Percentiles rank a stretch among this genome's conserved stretches.
Evolutionary conservation across 2,113 vertebrate genomes (phyloP).

Genomic region (Carettochelys insculpta): DNA sequence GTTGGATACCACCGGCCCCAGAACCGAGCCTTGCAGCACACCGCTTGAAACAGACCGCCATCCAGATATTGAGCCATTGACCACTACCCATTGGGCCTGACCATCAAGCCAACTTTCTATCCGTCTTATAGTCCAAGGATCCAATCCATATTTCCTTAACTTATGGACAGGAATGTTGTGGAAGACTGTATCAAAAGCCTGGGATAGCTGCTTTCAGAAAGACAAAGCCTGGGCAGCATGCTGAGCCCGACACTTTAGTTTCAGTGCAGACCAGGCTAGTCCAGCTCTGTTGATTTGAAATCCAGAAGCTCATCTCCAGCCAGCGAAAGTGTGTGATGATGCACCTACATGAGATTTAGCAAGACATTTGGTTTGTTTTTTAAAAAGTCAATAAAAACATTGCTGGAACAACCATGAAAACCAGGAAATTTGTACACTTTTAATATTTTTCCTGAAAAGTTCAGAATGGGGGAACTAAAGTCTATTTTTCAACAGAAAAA

Average conservation of each 20-base stretch:
- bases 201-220: not conserved
- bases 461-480: not conserved
- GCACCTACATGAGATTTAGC: not conserved
- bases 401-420: not conserved
- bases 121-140: too few species aligned
- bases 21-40: too few species aligned
- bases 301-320: not conserved
- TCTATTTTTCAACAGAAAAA: not conserved
- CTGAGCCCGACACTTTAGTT: too few species aligned
- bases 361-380: not conserved
- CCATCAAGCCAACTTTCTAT: too few species aligned
- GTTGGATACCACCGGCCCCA: too few species aligned
- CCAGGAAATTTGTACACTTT: not conserved
- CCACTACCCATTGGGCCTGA: too few species aligned
- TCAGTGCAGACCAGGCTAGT: not conserved
- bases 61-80: too few species aligned
- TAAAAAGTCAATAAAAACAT: not conserved
- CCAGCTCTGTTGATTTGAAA: too few species aligned
- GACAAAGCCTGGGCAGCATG: not conserved
- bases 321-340: not conserved
- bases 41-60: too few species aligned
- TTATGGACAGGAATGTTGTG: too few species aligned
- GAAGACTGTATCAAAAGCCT: too few species aligned
- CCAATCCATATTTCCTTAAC: too few species aligned
- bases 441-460: not conserved